Conservation (phyloP, 2,888 invertebrate species). For the Eulithis testata region DNA sequence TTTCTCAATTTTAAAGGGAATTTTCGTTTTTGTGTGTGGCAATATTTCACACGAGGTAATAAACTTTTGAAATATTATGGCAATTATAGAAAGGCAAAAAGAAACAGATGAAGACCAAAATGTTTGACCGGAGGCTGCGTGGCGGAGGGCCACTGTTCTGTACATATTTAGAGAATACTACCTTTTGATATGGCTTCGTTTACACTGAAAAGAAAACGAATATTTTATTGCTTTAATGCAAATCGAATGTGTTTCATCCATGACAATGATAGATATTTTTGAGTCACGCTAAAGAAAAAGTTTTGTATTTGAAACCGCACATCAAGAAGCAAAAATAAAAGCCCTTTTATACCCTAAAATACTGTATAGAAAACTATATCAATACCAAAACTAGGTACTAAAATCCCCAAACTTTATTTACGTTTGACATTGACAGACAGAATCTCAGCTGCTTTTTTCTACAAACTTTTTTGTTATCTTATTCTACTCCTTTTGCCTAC, state of each 20-base stretch:
- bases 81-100: constrained; percentile 70
- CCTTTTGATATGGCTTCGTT: constrained; percentile 15
- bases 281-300: too few species aligned
- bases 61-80: constrained; percentile 70
- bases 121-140: constrained; percentile 62
- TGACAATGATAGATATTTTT: neutral
- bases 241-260: too few species aligned
- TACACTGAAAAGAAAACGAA: neutral
- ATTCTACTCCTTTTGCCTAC: constrained; percentile 42
- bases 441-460: neutral
- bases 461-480: constrained; percentile 5
- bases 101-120: constrained; percentile 69
- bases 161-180: constrained; percentile 59
- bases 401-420: too few species aligned
- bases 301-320: too few species aligned
- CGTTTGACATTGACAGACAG: constrained; percentile 15
- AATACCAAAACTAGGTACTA: too few species aligned
- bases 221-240: too few species aligned
- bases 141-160: constrained; percentile 79
- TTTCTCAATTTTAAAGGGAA: constrained; percentile 33
- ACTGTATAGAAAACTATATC: too few species aligned
- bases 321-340: too few species aligned
- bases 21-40: constrained; percentile 39
- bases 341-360: too few species aligned
- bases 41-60: constrained; percentile 66